These are phyloP conservation scores for Nasonia oneida DNA, from an alignment of 2,888 invertebrate genomes.

Conservation along the genomic window DNA sequence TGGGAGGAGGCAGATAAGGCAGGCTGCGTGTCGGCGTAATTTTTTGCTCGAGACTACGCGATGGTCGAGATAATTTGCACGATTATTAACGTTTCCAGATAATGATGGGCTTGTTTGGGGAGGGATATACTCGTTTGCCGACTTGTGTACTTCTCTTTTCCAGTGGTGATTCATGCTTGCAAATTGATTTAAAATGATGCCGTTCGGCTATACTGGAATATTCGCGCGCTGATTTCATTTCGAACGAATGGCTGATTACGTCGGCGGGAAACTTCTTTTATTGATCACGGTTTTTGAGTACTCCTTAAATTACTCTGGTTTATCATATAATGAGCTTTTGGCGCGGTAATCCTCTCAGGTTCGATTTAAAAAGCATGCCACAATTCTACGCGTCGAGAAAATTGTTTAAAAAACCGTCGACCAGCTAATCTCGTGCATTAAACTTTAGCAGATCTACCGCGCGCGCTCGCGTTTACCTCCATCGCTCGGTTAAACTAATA, in stretches of 20 bases:
- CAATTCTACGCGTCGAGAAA: not conserved
- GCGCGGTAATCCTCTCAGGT: not conserved
- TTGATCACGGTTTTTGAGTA: too few relatives aligned
- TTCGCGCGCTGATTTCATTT: too few relatives aligned
- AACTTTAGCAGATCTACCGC: not conserved
- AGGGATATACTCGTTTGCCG: not conserved
- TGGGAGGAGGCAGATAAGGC: not conserved
- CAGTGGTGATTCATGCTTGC: not conserved
- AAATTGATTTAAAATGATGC: too few relatives aligned
- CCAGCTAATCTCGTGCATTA: not conserved
- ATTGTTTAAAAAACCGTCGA: not conserved
- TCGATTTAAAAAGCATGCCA: not conserved
- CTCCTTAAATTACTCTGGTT: not conserved
- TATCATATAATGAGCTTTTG: not conserved
- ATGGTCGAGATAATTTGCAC: not conserved
- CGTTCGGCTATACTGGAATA: too few relatives aligned
- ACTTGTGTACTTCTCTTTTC: not conserved
- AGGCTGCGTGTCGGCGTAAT: not conserved
- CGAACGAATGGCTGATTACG: too few relatives aligned
- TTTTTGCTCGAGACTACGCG: not conserved
- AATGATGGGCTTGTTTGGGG: not conserved
- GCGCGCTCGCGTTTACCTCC: constrained; percentile 12
- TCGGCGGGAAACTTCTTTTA: too few relatives aligned
- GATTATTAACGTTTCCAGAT: constrained; percentile 29
- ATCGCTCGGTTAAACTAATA: constrained; percentile 17